A percentile compares a stretch with the other conserved stretches of the same genome.
These are phyloP conservation scores for Accipiter cooperii DNA, from an alignment of 2,113 vertebrate genomes.

Conservation along the genomic window DNA sequence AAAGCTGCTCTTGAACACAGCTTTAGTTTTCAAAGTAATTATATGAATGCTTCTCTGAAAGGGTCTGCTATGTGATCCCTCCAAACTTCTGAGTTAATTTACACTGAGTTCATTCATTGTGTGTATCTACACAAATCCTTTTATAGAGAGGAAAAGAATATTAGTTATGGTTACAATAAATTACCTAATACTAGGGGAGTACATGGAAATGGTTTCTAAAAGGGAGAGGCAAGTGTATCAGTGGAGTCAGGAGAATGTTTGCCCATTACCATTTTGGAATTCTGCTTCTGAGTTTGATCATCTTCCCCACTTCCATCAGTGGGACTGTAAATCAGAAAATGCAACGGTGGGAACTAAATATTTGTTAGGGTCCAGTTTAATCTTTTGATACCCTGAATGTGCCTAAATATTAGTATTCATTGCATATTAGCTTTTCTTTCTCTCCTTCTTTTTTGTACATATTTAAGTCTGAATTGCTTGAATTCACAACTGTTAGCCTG, in stretches of 20 bases:
- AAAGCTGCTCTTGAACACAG: neutral
- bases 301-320: neutral
- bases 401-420: neutral
- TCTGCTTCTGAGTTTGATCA: neutral
- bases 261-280: neutral
- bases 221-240: neutral
- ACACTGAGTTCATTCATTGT: neutral
- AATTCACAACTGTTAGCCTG: neutral
- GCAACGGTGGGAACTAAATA: neutral
- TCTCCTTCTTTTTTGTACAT: neutral
- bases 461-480: neutral
- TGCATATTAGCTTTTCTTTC: neutral
- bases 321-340: neutral
- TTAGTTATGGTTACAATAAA: neutral
- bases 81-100: neutral
- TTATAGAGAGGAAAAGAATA: neutral
- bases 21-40: neutral
- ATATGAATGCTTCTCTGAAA: neutral
- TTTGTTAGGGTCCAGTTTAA: neutral
- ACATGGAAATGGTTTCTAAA: neutral
- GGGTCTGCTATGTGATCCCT: neutral
- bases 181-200: neutral
- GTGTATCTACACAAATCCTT: neutral
- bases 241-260: neutral
- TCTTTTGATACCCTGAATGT: neutral